A percentile compares a stretch with the other conserved stretches of the same genome.
phyloP scores from a whole-genome alignment of 2,797 vertebrate genomes.

The Cottoperca gobio region DNA sequence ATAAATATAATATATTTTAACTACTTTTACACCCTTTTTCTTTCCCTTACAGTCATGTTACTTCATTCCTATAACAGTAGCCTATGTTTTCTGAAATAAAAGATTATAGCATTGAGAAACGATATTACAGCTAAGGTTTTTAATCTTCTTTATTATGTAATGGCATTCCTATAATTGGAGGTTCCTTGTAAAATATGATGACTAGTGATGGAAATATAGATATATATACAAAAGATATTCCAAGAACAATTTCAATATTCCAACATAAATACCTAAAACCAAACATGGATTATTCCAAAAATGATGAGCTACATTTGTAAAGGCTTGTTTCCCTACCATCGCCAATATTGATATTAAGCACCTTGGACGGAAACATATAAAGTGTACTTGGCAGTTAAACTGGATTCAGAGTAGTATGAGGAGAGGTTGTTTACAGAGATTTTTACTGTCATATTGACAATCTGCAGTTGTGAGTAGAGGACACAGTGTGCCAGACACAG shows the following conservation, averaged over 20 bases:
- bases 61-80: too few species aligned
- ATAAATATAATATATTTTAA: too few species aligned
- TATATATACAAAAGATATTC: neutral
- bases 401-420: slow-evolving; percentile 39
- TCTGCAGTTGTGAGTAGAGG: slow-evolving; percentile 58
- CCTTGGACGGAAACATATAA: slow-evolving; percentile 10
- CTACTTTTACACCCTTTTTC: too few species aligned
- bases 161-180: neutral
- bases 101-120: neutral
- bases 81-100: neutral
- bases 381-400: slow-evolving; percentile 38
- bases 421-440: slow-evolving; percentile 56
- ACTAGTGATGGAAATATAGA: neutral
- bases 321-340: neutral
- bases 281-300: slow-evolving; percentile 4
- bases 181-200: neutral
- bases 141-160: neutral
- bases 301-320: neutral
- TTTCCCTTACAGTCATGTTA: neutral
- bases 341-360: neutral
- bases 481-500: slow-evolving; percentile 67
- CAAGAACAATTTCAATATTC: neutral
- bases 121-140: neutral
- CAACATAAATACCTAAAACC: neutral
- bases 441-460: slow-evolving; percentile 69